Evolutionary conservation across 2,888 invertebrate species (phyloP), one percentile per base, ranked within the genome.

Genomic region (Catocala sponsa): DNA sequence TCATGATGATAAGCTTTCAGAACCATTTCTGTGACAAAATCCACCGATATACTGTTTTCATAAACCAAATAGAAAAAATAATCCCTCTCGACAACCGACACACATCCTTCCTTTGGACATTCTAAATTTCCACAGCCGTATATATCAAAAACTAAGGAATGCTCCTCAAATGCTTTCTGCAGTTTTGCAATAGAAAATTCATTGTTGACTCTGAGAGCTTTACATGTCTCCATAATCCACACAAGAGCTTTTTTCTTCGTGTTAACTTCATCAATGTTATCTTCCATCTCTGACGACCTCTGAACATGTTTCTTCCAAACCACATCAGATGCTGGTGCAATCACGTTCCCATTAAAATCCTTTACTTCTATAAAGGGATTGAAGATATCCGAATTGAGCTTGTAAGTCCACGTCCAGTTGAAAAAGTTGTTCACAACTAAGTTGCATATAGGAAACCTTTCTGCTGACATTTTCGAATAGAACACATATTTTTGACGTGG

Each of bases 381-480:
- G 0, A 85, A 77, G 25, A 93, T 88, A 64, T 94, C 92, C 0
- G 94, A 91, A 68, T 84, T 79, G 0, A 91, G 71, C 79, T 89
- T 93, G 52, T 93, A 94, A 1, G 89, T 85, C 92, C 94, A 94
- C 0, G 94, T 94, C 90, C 91, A 93, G 63, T 94, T 94, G 61
- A 94, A 94, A 59, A 81, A 93, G 32, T 83, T 72, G 46, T 94
- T 88, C 1, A 84, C 77, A 7, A 68, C 68, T 0, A 78, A 5
- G 38, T 85, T 80, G 67, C 94, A 94, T 32, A 91, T 72, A 0
- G 91, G 90, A 42, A 74, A 59, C 2, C 80, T 69, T 5, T 83
- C 78, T 0, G 92, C 76, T 0, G 93, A 78, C 44, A 79, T 67
- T 72, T 82, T 86, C 9, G 89, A 86, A 44, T 85, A 83, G 61